Evolutionary conservation across 2,888 invertebrate species (phyloP), one percentile per base, ranked within the genome.

Genomic region (Aromia moschata): DNA sequence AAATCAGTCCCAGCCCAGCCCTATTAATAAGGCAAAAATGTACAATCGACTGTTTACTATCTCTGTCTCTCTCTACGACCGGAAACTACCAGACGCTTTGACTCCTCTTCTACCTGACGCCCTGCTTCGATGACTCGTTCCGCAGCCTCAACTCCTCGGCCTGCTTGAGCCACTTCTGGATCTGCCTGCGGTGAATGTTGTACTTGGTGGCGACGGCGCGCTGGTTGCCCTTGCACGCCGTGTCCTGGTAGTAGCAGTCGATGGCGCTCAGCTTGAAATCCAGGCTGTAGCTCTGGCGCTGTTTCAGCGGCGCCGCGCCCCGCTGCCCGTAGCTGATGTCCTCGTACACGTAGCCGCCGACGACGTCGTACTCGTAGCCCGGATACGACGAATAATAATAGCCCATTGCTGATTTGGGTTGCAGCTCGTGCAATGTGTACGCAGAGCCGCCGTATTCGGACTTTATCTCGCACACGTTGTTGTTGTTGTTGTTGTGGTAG

Each of bases 151-250:
- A 60, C 64, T 81, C 79, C 15, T 80, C 77, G 53, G 83, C 84
- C 69, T 83, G 84, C 67, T 85, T 84, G 56, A 85, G 74, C 86
- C 86, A 86, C 67, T 84, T 84, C 64, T 85, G 84, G 52, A 85
- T 80, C 68, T 84, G 83, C 43, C 82, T 76, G 43, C 82, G 72
- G 70, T 82, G 81, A 49, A 83, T 81, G 61, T 81, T 80, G 70
- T 81, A 83, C 68, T 83, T 83, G 51, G 74, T 77, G 9, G 82
- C 82, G 2, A 82, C 82, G 7, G 82, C 82, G 56, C 81, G 72
- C 60, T 83, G 83, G 69, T 82, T 81, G 4, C 81, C 82, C 60
- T 80, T 76, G 68, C 83, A 83, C 20, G 82, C 78, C 37, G 83
- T 69, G 67, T 84, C 84, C 69, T 82, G 82, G 74, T 84, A 82